phyloP scores from a whole-genome alignment of 2,113 vertebrate genomes.

The Aldabrachelys gigantea region DNA sequence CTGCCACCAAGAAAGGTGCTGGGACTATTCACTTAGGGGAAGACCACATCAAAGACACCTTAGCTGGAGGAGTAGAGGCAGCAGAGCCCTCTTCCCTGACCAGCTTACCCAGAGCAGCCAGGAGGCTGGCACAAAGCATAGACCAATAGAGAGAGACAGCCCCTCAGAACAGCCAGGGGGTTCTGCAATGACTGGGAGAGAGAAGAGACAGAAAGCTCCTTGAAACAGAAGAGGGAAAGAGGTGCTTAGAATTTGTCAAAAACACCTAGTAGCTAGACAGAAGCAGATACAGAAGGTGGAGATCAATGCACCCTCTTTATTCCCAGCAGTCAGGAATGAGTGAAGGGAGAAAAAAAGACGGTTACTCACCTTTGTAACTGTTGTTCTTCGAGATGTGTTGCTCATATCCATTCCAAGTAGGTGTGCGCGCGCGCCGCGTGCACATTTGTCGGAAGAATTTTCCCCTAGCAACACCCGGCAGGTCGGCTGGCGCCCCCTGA shows the following conservation, averaged over 20 bases:
- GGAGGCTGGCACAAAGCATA: neutral
- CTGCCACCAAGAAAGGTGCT: neutral
- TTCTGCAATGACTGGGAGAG: neutral
- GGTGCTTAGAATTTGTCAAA: neutral
- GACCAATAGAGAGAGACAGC: neutral
- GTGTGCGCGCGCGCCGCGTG: no score
- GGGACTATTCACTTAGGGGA: no score
- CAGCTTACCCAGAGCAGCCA: neutral
- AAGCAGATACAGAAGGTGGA: neutral
- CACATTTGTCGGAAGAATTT: no score
- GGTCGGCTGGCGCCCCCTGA: no score
- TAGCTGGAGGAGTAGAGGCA: neutral
- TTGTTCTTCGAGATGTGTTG: no score
- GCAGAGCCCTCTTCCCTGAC: neutral
- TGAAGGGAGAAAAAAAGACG: neutral
- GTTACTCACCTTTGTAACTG: no score
- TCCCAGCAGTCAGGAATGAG: neutral
- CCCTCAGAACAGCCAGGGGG: neutral
- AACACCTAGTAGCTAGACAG: neutral
- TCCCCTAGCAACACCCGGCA: no score
- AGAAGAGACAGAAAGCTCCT: neutral
- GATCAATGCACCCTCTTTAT: neutral
- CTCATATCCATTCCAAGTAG: no score
- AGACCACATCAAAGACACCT: neutral
- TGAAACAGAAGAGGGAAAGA: neutral